phyloP scores from a whole-genome alignment of 2,113 vertebrate species.

The Todiramphus chloris region DNA sequence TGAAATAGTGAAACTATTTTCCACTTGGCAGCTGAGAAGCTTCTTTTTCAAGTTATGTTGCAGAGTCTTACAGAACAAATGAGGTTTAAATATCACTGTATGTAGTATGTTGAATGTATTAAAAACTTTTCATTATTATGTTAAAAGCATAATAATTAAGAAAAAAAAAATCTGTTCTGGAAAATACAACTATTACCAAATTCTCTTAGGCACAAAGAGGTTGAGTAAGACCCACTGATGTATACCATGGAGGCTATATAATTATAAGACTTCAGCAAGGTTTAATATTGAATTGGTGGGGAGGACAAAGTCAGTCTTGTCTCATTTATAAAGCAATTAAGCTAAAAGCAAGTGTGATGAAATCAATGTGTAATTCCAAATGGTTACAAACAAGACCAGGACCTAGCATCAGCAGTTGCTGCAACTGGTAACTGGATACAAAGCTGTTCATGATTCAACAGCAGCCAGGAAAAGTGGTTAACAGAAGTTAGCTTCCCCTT shows the following conservation, averaged over 20 bases:
- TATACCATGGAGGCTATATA: neutral
- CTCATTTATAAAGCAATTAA: neutral
- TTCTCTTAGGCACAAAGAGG: neutral
- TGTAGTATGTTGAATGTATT: neutral
- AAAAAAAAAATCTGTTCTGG: neutral
- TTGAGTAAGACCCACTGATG: neutral
- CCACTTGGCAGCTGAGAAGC: neutral
- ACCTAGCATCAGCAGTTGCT: neutral
- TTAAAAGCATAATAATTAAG: neutral
- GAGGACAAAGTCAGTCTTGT: neutral
- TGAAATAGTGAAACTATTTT: neutral
- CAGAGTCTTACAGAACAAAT: neutral
- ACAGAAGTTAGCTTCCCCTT: neutral
- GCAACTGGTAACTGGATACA: neutral
- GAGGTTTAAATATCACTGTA: fast-evolving
- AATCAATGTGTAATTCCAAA: neutral
- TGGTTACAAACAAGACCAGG: neutral
- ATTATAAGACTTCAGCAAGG: neutral
- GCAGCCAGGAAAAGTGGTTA: neutral
- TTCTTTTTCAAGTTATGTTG: neutral
- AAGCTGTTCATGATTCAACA: neutral
- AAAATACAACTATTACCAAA: neutral
- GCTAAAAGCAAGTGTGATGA: neutral
- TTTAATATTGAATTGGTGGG: neutral
- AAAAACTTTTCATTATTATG: neutral